Base-by-base conservation (phyloP, 2,113 vertebrate species). In the Colius striatus region DNA sequence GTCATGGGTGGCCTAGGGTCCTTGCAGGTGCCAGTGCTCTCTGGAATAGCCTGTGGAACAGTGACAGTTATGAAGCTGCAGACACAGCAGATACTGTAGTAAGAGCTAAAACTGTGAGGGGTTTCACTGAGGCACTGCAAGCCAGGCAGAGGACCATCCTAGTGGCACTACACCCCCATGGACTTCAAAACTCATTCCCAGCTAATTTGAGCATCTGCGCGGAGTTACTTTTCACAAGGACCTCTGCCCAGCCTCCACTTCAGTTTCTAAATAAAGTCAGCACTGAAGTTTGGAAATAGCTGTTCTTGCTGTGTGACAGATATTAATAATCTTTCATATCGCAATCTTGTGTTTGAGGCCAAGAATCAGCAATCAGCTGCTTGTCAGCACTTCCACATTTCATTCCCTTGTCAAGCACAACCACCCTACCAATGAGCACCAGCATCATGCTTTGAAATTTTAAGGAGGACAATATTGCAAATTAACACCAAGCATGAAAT, bases 221-320 rank as follows among this genome's bases (percentile, higher is more conserved):
- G 22, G 68, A 85, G 45, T 74, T 53, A 32, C 71, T 72, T 75
- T 70, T 87, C 78, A 63, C 82, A 8, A 90, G 62, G 51, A 91
- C 43, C 74, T 89, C 70, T 72, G 87, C 84, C 65, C 90, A 87
- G 54, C 62, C 94, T 82, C 65, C 6, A 2, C 65, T 92, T 79
- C 74, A 55, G 84, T 71, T 95, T 82, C 91, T 92, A 94, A 94
- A 94, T 91, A 82, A 87, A 95, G 92, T 54, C 2, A 2, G 48
- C 0, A 3, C 50, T 65, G 12, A 91, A 91, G 81, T 89, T 91
- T 34, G 91, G 78, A 82, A 96, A 94, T 76, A 94, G 73, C 1
- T 2, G 43, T 57, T 60, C 60, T 72, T 82, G 74, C 63, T 72
- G 87, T 41, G 54, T 87, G 93, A 87, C 89, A 87, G 78, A 90